Percentiles rank a stretch among this genome's conserved stretches.
These are phyloP conservation scores for Vanessa cardui DNA, from an alignment of 2,888 invertebrate genomes.

Conservation along the genomic window DNA sequence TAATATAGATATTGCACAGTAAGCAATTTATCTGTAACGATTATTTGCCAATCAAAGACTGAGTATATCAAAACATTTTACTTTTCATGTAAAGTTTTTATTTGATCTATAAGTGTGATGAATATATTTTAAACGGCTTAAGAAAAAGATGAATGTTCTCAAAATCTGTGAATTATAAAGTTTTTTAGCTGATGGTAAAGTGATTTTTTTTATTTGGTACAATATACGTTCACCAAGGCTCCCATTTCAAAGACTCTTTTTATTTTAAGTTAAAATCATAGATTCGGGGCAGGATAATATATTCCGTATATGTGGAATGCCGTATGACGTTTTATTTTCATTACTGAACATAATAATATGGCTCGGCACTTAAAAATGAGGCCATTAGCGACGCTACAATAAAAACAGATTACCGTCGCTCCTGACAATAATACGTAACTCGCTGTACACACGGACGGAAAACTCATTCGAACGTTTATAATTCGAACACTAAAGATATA, in stretches of 20 bases:
- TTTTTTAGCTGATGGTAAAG: no score
- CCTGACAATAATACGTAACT: conserved; percentile 50
- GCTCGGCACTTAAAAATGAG: conserved; percentile 51
- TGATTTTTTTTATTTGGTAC: no score
- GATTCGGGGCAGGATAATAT: background rate
- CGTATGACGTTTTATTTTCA: conserved; percentile 41
- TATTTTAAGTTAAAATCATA: background rate
- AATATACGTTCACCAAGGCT: no score
- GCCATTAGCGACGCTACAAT: conserved; percentile 64
- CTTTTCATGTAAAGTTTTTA: no score
- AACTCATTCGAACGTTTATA: conserved; percentile 2
- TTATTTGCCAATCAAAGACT: background rate
- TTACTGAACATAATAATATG: conserved; percentile 43
- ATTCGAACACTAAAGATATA: no score
- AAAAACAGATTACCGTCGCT: conserved; percentile 66
- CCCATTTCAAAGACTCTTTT: no score
- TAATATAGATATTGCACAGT: no score
- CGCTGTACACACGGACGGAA: conserved; percentile 43
- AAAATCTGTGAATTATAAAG: no score
- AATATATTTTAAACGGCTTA: no score
- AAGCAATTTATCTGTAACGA: background rate
- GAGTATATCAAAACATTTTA: no score
- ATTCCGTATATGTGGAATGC: background rate
- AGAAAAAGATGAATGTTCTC: no score
- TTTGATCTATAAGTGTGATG: no score